phyloP scores from a whole-genome alignment of 2,888 invertebrate species.

The Melanostoma mellinum region DNA sequence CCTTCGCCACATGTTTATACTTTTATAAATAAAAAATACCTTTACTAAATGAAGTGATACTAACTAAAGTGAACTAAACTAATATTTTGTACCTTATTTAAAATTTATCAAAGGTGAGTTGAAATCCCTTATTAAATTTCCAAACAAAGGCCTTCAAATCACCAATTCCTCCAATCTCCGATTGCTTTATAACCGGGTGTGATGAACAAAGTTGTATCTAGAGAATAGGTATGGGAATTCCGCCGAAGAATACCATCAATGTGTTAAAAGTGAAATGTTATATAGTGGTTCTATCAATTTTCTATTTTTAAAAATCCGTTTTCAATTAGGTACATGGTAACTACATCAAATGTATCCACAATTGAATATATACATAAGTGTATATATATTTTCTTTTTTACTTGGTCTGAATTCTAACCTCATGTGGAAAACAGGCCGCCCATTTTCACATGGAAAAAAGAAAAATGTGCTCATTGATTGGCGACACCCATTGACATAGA shows the following conservation, averaged over 20 bases:
- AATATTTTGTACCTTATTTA: conserved; percentile 48
- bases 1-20: conserved; percentile 63
- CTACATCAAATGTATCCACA: no score
- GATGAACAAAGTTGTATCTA: background rate
- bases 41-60: conserved; percentile 65
- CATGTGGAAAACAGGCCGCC: conserved; percentile 13
- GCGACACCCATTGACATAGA: conserved; percentile 24
- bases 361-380: background rate
- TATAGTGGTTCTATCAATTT: background rate
- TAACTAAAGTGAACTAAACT: conserved; percentile 44
- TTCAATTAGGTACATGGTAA: background rate
- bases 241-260: background rate
- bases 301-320: conserved; percentile 9
- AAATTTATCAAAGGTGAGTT: conserved; percentile 48
- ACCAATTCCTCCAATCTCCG: background rate
- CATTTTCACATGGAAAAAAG: conserved; percentile 17
- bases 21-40: conserved; percentile 47
- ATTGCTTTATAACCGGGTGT: background rate
- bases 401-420: conserved; percentile 21
- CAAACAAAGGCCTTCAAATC: background rate
- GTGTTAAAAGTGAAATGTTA: background rate
- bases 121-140: background rate
- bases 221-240: background rate
- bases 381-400: conserved; percentile 20
- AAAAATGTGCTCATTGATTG: conserved; percentile 29